A percentile compares a stretch with the other conserved stretches of the same genome.
phyloP scores from a whole-genome alignment of 2,888 invertebrate genomes.

The Onthophagus sagittarius region DNA sequence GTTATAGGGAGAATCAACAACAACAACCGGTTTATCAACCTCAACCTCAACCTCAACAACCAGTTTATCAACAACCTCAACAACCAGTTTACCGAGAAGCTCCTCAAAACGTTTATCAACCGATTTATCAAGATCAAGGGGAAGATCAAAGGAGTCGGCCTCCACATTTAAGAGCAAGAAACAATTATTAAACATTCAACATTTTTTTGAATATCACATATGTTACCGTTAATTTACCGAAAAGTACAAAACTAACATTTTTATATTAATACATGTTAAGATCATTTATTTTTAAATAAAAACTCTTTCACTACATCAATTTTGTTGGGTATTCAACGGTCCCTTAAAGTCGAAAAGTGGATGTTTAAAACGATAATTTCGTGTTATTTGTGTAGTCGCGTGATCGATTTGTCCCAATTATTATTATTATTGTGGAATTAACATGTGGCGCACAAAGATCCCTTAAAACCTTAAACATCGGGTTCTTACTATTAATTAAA shows the following conservation, averaged over 20 bases:
- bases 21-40: conserved; percentile 4
- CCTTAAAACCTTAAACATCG: not conserved
- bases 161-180: conserved; percentile 11
- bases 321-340: not conserved
- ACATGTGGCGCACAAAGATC: not conserved
- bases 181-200: conserved; percentile 13
- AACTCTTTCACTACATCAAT: not conserved
- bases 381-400: not conserved
- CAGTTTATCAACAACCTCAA: not conserved
- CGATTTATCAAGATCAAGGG: conserved; percentile 3
- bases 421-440: not conserved
- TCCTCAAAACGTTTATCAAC: not conserved
- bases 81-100: conserved; percentile 4
- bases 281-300: not conserved
- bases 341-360: not conserved
- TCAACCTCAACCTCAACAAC: not conserved
- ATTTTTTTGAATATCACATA: not conserved
- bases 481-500: too few species aligned
- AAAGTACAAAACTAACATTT: not conserved
- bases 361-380: not conserved
- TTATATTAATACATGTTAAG: not conserved
- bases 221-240: not conserved
- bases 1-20: not conserved
- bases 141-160: conserved; percentile 16
- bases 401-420: not conserved